Conservation (phyloP, 2,113 vertebrate genomes). For the Acrocephalus arundinaceus region DNA sequence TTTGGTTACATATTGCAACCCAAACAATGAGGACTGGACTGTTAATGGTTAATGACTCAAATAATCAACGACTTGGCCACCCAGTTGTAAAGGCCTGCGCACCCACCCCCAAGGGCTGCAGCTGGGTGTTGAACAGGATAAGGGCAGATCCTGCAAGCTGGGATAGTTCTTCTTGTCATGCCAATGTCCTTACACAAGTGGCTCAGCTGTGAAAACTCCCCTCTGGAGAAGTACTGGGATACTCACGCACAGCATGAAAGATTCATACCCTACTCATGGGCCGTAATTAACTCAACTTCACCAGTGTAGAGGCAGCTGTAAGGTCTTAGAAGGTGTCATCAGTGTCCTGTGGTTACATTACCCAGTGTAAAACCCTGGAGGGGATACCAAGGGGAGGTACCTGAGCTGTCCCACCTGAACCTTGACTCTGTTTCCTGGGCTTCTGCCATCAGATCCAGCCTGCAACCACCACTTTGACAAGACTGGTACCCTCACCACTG, state of each 20-base stretch:
- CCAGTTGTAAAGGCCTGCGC: background rate
- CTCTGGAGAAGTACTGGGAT: background rate
- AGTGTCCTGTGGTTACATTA: background rate
- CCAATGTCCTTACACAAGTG: background rate
- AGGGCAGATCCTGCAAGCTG: background rate
- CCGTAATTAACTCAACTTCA: background rate
- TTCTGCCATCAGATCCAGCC: background rate
- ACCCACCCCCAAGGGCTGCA: background rate
- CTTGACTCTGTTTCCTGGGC: background rate
- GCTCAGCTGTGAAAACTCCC: background rate
- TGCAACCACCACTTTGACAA: background rate
- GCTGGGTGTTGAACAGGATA: background rate
- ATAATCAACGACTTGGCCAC: fast-evolving
- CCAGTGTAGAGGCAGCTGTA: background rate
- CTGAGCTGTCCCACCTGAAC: background rate
- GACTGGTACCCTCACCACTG: background rate
- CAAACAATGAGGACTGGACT: background rate
- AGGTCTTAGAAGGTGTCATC: background rate
- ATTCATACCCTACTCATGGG: background rate
- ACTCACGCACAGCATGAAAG: background rate
- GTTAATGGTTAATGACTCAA: background rate
- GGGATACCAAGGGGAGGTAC: no score
- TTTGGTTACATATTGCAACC: no score
- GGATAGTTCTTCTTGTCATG: background rate
- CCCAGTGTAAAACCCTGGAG: background rate